These are phyloP conservation scores for Aquatica leii DNA, from an alignment of 2,888 invertebrate genomes.

Conservation along the genomic window DNA sequence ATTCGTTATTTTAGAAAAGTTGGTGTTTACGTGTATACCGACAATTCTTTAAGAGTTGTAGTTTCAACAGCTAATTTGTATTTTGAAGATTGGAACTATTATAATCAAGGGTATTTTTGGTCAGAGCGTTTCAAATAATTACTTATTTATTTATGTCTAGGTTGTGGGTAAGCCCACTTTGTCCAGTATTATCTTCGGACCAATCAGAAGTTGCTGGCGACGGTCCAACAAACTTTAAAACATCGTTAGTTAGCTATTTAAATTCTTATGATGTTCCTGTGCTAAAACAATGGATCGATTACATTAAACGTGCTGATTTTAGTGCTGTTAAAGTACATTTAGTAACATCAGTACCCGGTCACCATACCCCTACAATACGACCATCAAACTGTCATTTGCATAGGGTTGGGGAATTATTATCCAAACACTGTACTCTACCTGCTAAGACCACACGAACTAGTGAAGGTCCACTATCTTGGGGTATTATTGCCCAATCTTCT, in stretches of 20 bases:
- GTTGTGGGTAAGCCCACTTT: conserved; percentile 87
- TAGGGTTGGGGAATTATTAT: conserved; percentile 69
- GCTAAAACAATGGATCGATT: conserved; percentile 76
- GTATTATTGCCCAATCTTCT: conserved; percentile 85
- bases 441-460: conserved; percentile 53
- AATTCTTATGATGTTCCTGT: conserved; percentile 74
- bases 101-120: conserved; percentile 81
- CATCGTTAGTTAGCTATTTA: conserved; percentile 71
- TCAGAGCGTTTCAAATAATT: background rate
- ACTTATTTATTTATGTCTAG: conserved; percentile 59
- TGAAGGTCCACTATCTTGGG: conserved; percentile 58
- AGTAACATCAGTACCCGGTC: conserved; percentile 86
- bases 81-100: conserved; percentile 91
- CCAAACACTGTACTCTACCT: conserved; percentile 68
- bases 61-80: conserved; percentile 94
- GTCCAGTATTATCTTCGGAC: conserved; percentile 70
- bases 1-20: conserved; percentile 72
- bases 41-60: conserved; percentile 83
- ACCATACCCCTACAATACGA: conserved; percentile 61
- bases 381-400: conserved; percentile 61
- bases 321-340: conserved; percentile 85
- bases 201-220: conserved; percentile 71
- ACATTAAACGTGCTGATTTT: conserved; percentile 82
- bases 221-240: conserved; percentile 83
- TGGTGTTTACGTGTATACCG: conserved; percentile 84